Percentiles rank a stretch among this genome's conserved stretches.
These are phyloP conservation scores for Hyla sarda DNA, from an alignment of 2,113 vertebrate genomes.

Conservation along the genomic window DNA sequence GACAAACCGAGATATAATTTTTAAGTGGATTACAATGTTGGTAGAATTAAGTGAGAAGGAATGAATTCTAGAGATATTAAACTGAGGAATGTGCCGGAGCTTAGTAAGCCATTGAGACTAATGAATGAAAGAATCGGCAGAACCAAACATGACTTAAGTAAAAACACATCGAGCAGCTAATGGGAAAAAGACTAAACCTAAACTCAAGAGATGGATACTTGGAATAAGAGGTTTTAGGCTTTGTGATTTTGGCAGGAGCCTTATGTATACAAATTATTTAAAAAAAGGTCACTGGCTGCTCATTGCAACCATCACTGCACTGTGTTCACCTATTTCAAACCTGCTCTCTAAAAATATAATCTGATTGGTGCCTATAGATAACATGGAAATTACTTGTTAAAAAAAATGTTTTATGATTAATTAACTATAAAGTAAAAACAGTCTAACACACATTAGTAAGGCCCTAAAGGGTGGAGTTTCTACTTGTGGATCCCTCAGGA, in stretches of 20 bases:
- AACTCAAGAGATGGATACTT: background rate
- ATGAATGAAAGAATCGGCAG: slow-evolving; percentile 15
- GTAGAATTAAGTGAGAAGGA: slow-evolving; percentile 30
- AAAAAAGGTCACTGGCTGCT: background rate
- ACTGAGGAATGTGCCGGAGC: background rate
- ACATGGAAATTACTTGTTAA: too few species aligned
- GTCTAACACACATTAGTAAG: too few species aligned
- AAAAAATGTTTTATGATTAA: too few species aligned
- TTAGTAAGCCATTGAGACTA: slow-evolving; percentile 25
- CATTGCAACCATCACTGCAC: background rate
- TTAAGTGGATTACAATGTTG: slow-evolving; percentile 37
- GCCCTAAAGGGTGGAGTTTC: too few species aligned
- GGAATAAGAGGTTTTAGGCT: background rate
- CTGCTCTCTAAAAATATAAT: background rate
- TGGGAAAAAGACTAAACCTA: background rate
- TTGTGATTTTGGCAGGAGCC: background rate
- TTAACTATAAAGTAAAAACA: too few species aligned
- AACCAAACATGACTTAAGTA: background rate
- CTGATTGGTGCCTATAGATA: background rate
- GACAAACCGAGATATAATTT: slow-evolving; percentile 32
- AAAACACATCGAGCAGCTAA: background rate
- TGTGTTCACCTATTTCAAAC: background rate
- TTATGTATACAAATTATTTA: background rate
- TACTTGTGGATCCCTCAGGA: too few species aligned
- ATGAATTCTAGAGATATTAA: slow-evolving; percentile 20